Evolutionary conservation across 2,113 vertebrate genomes (phyloP), one percentile per base, ranked within the genome.

Genomic region (Raphicerus campestris): DNA sequence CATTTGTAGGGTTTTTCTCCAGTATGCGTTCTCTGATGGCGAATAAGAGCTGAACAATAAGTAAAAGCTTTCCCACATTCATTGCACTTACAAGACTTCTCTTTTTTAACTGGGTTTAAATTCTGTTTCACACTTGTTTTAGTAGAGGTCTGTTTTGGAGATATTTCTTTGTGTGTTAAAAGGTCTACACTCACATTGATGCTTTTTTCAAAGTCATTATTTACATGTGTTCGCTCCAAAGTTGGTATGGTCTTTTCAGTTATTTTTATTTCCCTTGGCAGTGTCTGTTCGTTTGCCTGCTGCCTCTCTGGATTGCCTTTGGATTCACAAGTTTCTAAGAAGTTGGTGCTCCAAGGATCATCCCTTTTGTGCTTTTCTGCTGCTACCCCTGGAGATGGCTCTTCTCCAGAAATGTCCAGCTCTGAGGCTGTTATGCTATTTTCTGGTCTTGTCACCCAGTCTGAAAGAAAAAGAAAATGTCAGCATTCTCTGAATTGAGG

Each of bases 1-100:
- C 98, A 98, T 47, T 97, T 97, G 56, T 98, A 98, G 6, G 98
- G 98, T 32, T 98, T 98, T 73, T 98, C 98, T 55, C 98, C 98
- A 24, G 97, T 98, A 3, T 98, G 98, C 35, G 97, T 98, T 80
- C 98, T 94, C 82, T 97, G 96, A 77, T 98, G 98, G 39, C 98
- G 96, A 78, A 97, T 95, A 55, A 98, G 98, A 45, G 98, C 97
- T 3, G 98, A 98, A 10, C 97, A 98, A 1, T 98, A 98, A 42
- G 96, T 98, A 20, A 98, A 98, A 53, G 96, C 96, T 94, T 98
- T 98, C 4, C 98, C 98, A 91, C 98, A 98, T 42, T 98, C 97
- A 22, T 83, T 97, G 60, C 98, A 98, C 19, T 97, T 96, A 73
- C 97, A 97, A 14, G 96, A 84, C 81, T 98, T 98, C 96, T 98